These are phyloP conservation scores for Barypeithes pellucidus DNA, from an alignment of 2,888 invertebrate genomes.

Conservation along the genomic window DNA sequence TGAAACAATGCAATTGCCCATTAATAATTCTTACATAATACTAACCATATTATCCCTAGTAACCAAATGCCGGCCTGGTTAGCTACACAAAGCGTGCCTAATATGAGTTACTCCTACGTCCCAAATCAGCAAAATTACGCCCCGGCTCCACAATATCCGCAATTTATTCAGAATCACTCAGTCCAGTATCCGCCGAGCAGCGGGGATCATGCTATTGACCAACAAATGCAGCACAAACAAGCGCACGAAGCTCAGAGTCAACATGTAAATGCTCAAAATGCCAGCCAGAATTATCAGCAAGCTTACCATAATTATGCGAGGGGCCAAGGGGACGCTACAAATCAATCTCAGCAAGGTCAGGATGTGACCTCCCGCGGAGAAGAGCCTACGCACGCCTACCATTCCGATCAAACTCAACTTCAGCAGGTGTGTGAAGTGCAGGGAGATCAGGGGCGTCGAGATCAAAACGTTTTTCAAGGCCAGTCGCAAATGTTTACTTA, in stretches of 20 bases:
- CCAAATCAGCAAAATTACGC: conserved; percentile 20
- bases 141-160: conserved; percentile 23
- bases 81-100: conserved; percentile 57
- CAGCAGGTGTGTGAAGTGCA: background rate
- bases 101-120: conserved; percentile 50
- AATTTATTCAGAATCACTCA: conserved; percentile 23
- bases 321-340: conserved; percentile 36
- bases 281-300: background rate
- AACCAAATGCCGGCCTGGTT: conserved; percentile 46
- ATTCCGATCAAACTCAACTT: background rate
- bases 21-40: background rate
- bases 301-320: background rate
- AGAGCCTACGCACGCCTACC: background rate
- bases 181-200: conserved; percentile 30
- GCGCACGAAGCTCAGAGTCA: background rate
- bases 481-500: conserved; percentile 10
- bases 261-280: background rate
- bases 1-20: background rate
- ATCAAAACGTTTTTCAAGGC: conserved; percentile 7
- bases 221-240: conserved; percentile 3
- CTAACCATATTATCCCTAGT: conserved; percentile 28
- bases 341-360: conserved; percentile 3
- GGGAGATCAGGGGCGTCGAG: background rate
- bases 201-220: background rate
- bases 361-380: background rate